Conservation (phyloP, 2,888 invertebrate genomes). For the Malachius bipustulatus region DNA sequence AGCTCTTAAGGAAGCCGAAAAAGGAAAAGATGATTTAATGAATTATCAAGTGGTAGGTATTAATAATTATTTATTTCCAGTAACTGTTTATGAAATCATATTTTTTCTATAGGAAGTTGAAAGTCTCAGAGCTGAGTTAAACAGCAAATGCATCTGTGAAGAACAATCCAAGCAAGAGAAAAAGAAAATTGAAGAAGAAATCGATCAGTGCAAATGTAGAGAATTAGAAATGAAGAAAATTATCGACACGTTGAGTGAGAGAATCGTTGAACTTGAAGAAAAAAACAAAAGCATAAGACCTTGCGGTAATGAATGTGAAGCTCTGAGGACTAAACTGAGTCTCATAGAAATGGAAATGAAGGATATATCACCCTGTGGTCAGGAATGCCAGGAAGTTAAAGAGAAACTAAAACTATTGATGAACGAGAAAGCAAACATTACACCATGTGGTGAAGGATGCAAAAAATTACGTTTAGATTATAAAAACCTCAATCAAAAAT, state of each 20-base stretch:
- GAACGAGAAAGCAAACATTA: no score
- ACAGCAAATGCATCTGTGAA: background rate
- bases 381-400: conserved; percentile 2
- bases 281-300: background rate
- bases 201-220: background rate
- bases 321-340: background rate
- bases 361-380: background rate
- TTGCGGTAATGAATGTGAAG: background rate
- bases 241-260: no score
- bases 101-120: background rate
- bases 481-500: background rate
- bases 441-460: no score
- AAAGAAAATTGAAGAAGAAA: background rate
- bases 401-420: conserved; percentile 1
- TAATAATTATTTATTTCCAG: no score
- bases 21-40: no score
- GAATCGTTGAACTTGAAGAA: background rate
- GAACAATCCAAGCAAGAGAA: background rate
- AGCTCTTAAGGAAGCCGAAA: background rate
- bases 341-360: background rate
- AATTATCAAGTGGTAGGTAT: no score
- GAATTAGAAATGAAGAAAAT: background rate
- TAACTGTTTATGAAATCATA: no score
- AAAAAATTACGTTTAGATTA: no score
- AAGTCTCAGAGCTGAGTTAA: background rate